Evolutionary conservation across 2,797 vertebrate species (phyloP), one percentile per base, ranked within the genome.

Genomic region (Chloroceryle inda): DNA sequence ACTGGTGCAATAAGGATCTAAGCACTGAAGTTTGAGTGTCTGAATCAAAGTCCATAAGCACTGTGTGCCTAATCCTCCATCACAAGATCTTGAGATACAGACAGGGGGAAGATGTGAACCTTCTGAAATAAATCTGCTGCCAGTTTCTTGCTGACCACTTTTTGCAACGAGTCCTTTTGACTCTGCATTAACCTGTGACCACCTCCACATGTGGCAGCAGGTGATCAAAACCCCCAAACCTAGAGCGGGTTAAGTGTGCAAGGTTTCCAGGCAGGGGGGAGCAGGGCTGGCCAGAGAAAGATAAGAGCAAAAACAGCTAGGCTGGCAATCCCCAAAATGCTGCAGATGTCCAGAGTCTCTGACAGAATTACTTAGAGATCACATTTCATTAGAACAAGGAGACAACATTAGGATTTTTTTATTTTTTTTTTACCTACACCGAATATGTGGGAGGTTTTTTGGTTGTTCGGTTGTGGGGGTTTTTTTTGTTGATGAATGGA

Each of bases 191-290:
- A 3, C 20, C 21, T 50, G 22, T 35, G 3, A 2, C 31, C 10
- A 44, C 5, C 16, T 59, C 33, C 23, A 35, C 0, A 0, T 2
- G 4, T n/a, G 26, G 29, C 22, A 38, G 13, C 13, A 77, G 56
- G 52, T 74, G n/a, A 75, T 42, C 5, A 29, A 14, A 26, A 68
- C 40, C 37, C 35, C 33, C 63, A 67, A 8, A 44, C 24, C 7
- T 23, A 23, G 18, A 52, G 37, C 1, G 4, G 6, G 5, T 66
- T 37, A 52, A 7, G 3, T 18, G 9, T 24, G 11, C 21, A 49
- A 2, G 6, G 18, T 67, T 74, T 68, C 24, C 9, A 77, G 53
- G 16, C 55, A 33, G 5, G 8, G 20, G 58, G 27, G 31, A 88
- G 18, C 47, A 47, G 21, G 29, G n/a, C 63, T 87, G 40, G 23